These are phyloP conservation scores for Menura novaehollandiae DNA, from an alignment of 2,113 vertebrate genomes.

Conservation along the genomic window DNA sequence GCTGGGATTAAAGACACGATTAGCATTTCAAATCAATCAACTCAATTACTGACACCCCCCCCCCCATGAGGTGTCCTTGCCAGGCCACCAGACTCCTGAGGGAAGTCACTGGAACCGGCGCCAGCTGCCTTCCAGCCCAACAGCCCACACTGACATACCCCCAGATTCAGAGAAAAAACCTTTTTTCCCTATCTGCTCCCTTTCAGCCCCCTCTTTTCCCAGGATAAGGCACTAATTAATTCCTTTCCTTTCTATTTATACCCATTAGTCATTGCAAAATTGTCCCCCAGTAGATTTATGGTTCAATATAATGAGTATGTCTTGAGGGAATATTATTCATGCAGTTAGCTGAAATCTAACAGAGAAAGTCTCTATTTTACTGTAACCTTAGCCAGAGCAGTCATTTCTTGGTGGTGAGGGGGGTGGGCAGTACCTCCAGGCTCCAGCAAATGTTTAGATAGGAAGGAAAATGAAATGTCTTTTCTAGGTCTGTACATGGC, in stretches of 20 bases:
- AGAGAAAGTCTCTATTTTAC: constrained; percentile 21
- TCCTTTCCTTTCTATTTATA: constrained; percentile 60
- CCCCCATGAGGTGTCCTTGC: background rate
- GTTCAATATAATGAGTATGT: background rate
- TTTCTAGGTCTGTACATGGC: background rate
- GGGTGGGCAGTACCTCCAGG: background rate
- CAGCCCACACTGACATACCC: background rate
- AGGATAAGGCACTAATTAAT: constrained; percentile 2
- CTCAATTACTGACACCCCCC: background rate
- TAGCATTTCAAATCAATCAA: background rate
- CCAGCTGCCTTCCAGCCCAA: background rate
- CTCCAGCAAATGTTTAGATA: constrained; percentile 39
- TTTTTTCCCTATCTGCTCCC: background rate
- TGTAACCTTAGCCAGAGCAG: background rate
- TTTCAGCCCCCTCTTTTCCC: constrained; percentile 54
- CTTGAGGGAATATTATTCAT: constrained; percentile 34
- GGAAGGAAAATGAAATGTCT: constrained; percentile 3
- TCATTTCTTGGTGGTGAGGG: background rate
- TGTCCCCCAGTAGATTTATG: background rate
- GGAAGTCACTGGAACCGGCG: background rate
- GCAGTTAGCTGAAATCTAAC: background rate
- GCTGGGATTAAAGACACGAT: background rate
- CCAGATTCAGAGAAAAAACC: background rate
- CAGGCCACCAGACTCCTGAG: background rate
- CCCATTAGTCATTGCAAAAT: constrained; percentile 6